These are phyloP conservation scores for Pammene fasciana DNA, from an alignment of 2,888 invertebrate genomes.

Conservation along the genomic window DNA sequence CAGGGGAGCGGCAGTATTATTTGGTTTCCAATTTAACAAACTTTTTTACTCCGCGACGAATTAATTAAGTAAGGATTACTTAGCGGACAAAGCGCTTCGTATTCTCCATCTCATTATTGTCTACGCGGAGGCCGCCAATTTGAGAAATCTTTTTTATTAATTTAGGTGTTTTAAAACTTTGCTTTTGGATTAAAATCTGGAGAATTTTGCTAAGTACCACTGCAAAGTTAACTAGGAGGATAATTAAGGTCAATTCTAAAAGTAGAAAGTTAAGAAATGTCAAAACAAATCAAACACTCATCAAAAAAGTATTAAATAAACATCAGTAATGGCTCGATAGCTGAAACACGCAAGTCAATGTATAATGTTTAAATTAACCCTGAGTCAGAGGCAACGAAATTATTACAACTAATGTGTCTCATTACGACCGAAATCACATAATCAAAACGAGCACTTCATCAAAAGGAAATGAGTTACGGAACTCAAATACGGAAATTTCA, in stretches of 20 bases:
- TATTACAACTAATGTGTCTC: neutral
- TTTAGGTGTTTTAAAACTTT: slow-evolving; percentile 45
- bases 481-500: neutral
- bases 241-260: neutral
- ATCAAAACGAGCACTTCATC: neutral
- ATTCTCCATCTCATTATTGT: slow-evolving; percentile 59
- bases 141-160: slow-evolving; percentile 46
- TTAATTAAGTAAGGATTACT: slow-evolving; percentile 70
- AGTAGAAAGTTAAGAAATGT: neutral
- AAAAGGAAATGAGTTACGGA: neutral
- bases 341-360: slow-evolving; percentile 1
- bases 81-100: slow-evolving; percentile 57
- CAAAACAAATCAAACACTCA: slow-evolving; percentile 9
- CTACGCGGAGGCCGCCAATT: slow-evolving; percentile 33
- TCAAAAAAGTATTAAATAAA: slow-evolving; percentile 18
- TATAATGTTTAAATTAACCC: neutral
- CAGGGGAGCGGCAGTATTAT: slow-evolving; percentile 57
- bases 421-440: neutral
- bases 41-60: slow-evolving; percentile 63
- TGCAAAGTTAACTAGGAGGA: neutral
- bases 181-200: slow-evolving; percentile 13
- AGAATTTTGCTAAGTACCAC: neutral
- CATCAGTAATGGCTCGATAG: slow-evolving; percentile 14
- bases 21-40: slow-evolving; percentile 60
- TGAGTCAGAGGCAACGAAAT: neutral